Evolutionary conservation across 2,888 invertebrate genomes (phyloP).

Genomic region (Eurois occulta): DNA sequence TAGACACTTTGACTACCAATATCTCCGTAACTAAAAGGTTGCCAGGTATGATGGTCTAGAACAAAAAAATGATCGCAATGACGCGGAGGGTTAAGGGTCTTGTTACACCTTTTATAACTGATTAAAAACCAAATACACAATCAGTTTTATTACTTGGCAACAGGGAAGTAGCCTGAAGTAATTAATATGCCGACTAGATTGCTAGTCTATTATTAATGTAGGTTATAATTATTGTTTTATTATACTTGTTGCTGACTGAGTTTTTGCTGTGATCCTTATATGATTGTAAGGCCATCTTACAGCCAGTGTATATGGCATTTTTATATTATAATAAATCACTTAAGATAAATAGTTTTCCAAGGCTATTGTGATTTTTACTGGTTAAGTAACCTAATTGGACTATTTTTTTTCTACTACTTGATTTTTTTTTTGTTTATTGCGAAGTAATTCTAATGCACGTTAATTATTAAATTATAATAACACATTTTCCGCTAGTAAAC

Average conservation of each 20-base stretch:
- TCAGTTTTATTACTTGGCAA: conserved; percentile 47
- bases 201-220: conserved; percentile 27
- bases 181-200: conserved; percentile 30
- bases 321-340: conserved; percentile 9
- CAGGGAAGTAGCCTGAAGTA: conserved; percentile 30
- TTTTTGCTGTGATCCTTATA: conserved; percentile 1
- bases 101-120: too few relatives aligned
- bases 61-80: too few relatives aligned
- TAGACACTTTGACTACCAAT: too few relatives aligned
- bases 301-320: neutral
- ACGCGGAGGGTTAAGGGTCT: too few relatives aligned
- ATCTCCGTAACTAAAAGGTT: too few relatives aligned
- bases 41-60: too few relatives aligned
- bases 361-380: neutral
- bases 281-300: neutral
- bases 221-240: conserved; percentile 35
- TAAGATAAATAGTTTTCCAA: neutral
- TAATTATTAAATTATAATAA: neutral
- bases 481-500: neutral
- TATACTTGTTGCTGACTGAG: conserved; percentile 1
- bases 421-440: neutral
- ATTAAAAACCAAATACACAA: too few relatives aligned
- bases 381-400: neutral
- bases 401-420: neutral
- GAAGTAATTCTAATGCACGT: neutral